phyloP scores from a whole-genome alignment of 2,888 invertebrate genomes.

The Drosophila atroscutellata region DNA sequence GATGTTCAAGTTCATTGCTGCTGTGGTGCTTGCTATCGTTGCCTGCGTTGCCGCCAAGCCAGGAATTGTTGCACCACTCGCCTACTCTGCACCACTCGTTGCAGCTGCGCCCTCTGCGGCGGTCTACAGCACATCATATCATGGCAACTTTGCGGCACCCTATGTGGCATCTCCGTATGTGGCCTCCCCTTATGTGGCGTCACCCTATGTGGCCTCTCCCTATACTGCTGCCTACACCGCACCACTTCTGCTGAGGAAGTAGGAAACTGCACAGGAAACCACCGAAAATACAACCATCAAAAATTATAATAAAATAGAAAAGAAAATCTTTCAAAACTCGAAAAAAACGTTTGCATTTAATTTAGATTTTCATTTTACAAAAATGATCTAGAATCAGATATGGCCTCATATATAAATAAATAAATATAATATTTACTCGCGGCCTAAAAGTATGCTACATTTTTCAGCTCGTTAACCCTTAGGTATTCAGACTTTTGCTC shows the following conservation, averaged over 20 bases:
- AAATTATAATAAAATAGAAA: slow-evolving; percentile 8
- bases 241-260: slow-evolving; percentile 77
- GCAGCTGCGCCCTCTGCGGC: slow-evolving; percentile 85
- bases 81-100: slow-evolving; percentile 80
- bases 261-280: slow-evolving; percentile 26
- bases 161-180: slow-evolving; percentile 77
- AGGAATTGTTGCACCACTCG: slow-evolving; percentile 81
- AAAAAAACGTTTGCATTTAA: neutral
- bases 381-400: neutral
- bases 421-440: slow-evolving; percentile 1
- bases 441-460: slow-evolving; percentile 32
- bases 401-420: neutral
- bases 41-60: slow-evolving; percentile 82
- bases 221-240: slow-evolving; percentile 68
- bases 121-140: slow-evolving; percentile 76
- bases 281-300: neutral
- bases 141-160: slow-evolving; percentile 84
- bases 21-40: slow-evolving; percentile 78
- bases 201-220: slow-evolving; percentile 60
- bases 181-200: slow-evolving; percentile 79
- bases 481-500: neutral
- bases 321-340: neutral
- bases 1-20: slow-evolving; percentile 75
- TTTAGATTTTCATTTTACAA: slow-evolving; percentile 8
- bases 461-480: slow-evolving; percentile 2